Conservation (phyloP, 2,797 vertebrate species). For the Lacerta bilineata region DNA sequence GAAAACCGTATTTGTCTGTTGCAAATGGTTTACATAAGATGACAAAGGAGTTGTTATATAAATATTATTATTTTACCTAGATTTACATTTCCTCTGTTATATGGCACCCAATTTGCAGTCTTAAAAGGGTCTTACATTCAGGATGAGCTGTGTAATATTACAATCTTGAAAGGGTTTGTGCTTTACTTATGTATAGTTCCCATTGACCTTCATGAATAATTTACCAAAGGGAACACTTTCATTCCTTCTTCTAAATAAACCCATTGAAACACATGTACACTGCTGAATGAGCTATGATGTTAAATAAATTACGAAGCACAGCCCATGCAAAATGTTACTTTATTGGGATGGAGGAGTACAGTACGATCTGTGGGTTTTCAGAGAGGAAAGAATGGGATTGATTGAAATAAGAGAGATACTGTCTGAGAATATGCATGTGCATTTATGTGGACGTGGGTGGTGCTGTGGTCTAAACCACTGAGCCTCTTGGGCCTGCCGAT, state of each 20-base stretch:
- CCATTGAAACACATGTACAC: not conserved
- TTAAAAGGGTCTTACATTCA: slow-evolving; percentile 20
- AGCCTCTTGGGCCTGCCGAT: no score
- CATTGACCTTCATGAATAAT: not conserved
- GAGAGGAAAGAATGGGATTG: not conserved
- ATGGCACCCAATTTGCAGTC: not conserved
- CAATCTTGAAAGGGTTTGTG: not conserved
- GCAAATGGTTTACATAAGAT: slow-evolving; percentile 53
- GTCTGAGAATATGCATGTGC: not conserved
- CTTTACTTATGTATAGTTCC: not conserved
- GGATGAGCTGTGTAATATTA: not conserved
- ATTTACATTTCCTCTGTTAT: not conserved
- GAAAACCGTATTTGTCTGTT: slow-evolving; percentile 59
- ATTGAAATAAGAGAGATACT: not conserved
- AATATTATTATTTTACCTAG: slow-evolving; percentile 39
- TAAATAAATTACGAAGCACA: not conserved
- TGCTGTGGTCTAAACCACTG: no score
- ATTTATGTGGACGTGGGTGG: not conserved
- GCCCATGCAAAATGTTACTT: not conserved
- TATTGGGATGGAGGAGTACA: not conserved
- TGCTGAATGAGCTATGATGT: not conserved
- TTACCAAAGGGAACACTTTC: not conserved
- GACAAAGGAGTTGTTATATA: slow-evolving; percentile 17
- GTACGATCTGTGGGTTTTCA: not conserved
- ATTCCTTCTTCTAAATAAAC: not conserved